Evolutionary conservation across 2,888 invertebrate species (phyloP), one percentile per base, ranked within the genome.

Genomic region (Tinea semifulvella): DNA sequence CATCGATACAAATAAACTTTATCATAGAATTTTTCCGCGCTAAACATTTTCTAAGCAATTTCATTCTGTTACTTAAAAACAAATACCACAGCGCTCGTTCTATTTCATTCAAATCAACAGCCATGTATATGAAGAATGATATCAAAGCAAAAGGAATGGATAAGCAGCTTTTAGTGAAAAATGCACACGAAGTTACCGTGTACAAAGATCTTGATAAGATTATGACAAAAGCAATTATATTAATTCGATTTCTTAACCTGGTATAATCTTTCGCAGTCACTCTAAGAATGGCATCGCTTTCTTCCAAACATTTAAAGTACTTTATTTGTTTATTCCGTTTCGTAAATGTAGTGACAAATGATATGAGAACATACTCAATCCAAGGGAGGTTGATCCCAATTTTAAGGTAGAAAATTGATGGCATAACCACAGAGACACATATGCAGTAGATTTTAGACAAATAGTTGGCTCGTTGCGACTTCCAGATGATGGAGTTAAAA

Each of bases 91-190:
- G 13, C 20, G 22, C 22, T 13, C 40, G 8, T 40, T 22, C 40
- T 2, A 40, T 40, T 22, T 40, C 22, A 20, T 22, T 22, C 3
- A 40, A 22, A 40, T 40, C 40, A 2, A 40, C 40, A 40, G 40
- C 40, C 14, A 22, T 13, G 11, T 40, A 11, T 40, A 22, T 40
- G 11, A 22, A 40, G 13, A 40, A 20, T 40, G 20, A 40, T 13
- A 11, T 17, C 2, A 22, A 19, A 7, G 22, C 20, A 4, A 20
- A n/a, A 2, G 5, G 14, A 6, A 40, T 22, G 2, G 17, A 13
- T 13, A 22, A 4, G 14, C 40, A 40, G 22, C 11, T 13, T 13
- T 18, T 16, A 5, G 20, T 22, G n/a, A 40, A 20, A 40, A 40
- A 40, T n/a, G 22, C 14, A 13, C 20, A 40, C 3, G 13, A 20